Evolutionary conservation across 2,797 vertebrate genomes (phyloP).

Genomic region (Argya squamiceps): DNA sequence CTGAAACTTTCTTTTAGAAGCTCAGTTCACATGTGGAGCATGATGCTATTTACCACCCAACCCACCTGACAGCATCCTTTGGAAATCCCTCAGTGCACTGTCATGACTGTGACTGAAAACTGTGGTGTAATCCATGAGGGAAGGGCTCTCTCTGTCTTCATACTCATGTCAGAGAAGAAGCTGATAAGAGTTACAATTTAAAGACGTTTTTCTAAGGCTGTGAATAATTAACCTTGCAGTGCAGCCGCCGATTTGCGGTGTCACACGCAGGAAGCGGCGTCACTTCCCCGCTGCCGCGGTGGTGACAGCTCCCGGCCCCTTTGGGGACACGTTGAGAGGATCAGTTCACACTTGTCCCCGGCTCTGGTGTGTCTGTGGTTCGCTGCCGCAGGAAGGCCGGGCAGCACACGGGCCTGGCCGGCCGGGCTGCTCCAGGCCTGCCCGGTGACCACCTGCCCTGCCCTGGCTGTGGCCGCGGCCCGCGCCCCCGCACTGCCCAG

Average conservation of each 20-base stretch:
- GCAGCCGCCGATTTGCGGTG: neutral
- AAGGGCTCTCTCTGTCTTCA: neutral
- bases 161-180: neutral
- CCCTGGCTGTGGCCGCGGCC: no score
- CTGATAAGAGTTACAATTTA: neutral
- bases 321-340: neutral
- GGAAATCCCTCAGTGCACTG: neutral
- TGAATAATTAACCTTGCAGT: neutral
- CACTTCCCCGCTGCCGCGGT: neutral
- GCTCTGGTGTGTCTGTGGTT: neutral
- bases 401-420: neutral
- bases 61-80: neutral
- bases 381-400: neutral
- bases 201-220: neutral
- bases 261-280: neutral
- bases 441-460: neutral
- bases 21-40: neutral
- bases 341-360: neutral
- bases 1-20: neutral
- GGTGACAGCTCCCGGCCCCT: neutral
- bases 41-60: neutral
- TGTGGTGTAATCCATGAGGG: neutral
- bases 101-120: neutral
- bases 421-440: neutral
- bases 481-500: rapidly evolving